Base-by-base conservation (phyloP, 2,888 invertebrate genomes). In the Synergus gifuensis region DNA sequence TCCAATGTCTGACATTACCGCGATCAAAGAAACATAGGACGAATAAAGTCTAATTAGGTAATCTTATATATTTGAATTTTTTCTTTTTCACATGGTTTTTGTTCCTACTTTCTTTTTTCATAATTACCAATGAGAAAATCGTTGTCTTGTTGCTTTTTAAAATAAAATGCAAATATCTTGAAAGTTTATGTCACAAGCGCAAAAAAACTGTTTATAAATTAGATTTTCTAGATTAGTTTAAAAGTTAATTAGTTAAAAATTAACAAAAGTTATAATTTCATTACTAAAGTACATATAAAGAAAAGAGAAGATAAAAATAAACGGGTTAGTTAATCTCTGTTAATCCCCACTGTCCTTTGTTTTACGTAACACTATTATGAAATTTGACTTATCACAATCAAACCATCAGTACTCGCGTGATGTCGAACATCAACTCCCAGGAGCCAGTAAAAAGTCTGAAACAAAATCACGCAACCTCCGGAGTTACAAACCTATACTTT, bases 361-460 rank as follows among this genome's bases (percentile, higher is more conserved):
- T 54, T 54, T n/a, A 54, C 9, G n/a, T 54, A 54, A n/a, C n/a
- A n/a, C n/a, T 54, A n/a, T 54, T 9, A n/a, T 2, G 54, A 54
- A 54, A 54, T 54, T 54, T n/a, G 8, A 54, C n/a, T 54, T n/a
- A 54, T 54, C 54, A 54, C 54, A 54, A 54, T 54, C n/a, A 54
- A n/a, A 7, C 54, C 49, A 54, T 7, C 54, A 54, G n/a, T n/a
- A n/a, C 54, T 54, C n/a, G 54, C 54, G 54, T 54, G 54, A n/a
- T 54, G 9, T 54, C 54, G 54, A 54, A 54, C 54, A 54, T 54
- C 54, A 54, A n/a, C n/a, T 54, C 54, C n/a, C n/a, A 54, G 54
- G n/a, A 2, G 54, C n/a, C n/a, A 54, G 8, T n/a, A 54, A n/a
- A 54, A 54, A 54, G 8, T 49, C 16, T 54, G 9, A n/a, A 54